Percentiles rank a stretch among this genome's conserved stretches.
Conservation (phyloP, 2,797 vertebrate species). For the Hyperoplus lanceolatus region DNA sequence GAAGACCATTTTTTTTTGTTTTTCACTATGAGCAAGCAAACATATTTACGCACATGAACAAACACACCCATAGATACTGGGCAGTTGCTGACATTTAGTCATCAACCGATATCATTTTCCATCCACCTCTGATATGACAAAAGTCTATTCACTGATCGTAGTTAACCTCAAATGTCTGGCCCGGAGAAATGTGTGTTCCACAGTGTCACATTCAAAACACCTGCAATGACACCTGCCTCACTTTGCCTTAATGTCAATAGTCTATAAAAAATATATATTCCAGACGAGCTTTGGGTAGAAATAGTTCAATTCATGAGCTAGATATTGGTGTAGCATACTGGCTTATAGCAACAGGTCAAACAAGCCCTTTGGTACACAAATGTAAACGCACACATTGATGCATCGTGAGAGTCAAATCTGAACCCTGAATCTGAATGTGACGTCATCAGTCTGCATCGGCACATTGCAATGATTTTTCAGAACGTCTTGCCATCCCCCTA, state of each 20-base stretch:
- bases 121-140: background rate
- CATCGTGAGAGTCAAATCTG: slow-evolving; percentile 29
- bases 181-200: slow-evolving; percentile 26
- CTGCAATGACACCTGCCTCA: slow-evolving; percentile 36
- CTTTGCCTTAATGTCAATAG: slow-evolving; percentile 69
- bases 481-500: slow-evolving; percentile 4
- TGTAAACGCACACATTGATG: slow-evolving; percentile 13
- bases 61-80: slow-evolving; percentile 12
- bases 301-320: slow-evolving; percentile 9
- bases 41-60: slow-evolving; percentile 11
- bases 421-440: slow-evolving; percentile 48
- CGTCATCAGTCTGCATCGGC: slow-evolving; percentile 40
- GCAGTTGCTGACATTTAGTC: slow-evolving; percentile 21
- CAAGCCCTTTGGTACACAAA: slow-evolving; percentile 1
- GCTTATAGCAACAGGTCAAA: slow-evolving; percentile 27
- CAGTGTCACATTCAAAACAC: slow-evolving; percentile 8
- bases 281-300: background rate
- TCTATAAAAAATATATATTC: background rate
- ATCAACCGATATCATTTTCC: slow-evolving; percentile 2
- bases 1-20: slow-evolving; percentile 32
- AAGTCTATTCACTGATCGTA: slow-evolving; percentile 15
- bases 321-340: background rate
- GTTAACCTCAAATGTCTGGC: slow-evolving; percentile 13
- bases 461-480: slow-evolving; percentile 30
- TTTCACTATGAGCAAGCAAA: slow-evolving; percentile 57